Conservation (phyloP, 2,113 vertebrate species). For the Tetraodon nigroviridis region DNA sequence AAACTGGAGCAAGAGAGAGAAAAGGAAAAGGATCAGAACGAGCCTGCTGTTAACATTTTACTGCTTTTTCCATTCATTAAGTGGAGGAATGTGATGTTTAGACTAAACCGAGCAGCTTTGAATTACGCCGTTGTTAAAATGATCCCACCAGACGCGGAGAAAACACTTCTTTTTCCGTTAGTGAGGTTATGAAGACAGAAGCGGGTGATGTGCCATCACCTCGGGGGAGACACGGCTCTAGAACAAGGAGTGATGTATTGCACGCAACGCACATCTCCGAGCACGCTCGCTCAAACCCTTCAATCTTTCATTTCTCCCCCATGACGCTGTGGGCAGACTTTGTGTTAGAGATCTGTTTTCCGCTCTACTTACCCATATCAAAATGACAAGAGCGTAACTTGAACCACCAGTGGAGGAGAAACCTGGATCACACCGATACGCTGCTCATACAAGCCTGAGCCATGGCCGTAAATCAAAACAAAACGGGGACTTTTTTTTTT, state of each 20-base stretch:
- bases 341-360: constrained; percentile 26
- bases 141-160: constrained; percentile 19
- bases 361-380: constrained; percentile 43
- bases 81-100: constrained; percentile 55
- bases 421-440: not conserved
- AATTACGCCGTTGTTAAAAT: constrained; percentile 57
- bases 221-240: constrained; percentile 6
- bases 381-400: not conserved
- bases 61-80: constrained; percentile 66
- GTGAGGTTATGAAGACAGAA: constrained; percentile 3
- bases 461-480: too few relatives aligned
- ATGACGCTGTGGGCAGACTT: constrained; percentile 4
- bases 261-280: constrained; percentile 12
- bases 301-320: constrained; percentile 34
- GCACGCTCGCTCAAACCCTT: constrained; percentile 32
- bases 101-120: constrained; percentile 43
- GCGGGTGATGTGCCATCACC: constrained; percentile 5
- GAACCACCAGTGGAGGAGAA: not conserved
- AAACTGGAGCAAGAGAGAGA: constrained; percentile 46
- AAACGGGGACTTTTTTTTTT: too few relatives aligned
- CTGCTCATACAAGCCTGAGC: not conserved
- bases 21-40: constrained; percentile 41
- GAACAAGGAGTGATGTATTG: constrained; percentile 24
- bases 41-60: constrained; percentile 53
- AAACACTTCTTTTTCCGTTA: constrained; percentile 10